Base-by-base conservation (phyloP, 2,888 invertebrate species). In the Yponomeuta malinellus region DNA sequence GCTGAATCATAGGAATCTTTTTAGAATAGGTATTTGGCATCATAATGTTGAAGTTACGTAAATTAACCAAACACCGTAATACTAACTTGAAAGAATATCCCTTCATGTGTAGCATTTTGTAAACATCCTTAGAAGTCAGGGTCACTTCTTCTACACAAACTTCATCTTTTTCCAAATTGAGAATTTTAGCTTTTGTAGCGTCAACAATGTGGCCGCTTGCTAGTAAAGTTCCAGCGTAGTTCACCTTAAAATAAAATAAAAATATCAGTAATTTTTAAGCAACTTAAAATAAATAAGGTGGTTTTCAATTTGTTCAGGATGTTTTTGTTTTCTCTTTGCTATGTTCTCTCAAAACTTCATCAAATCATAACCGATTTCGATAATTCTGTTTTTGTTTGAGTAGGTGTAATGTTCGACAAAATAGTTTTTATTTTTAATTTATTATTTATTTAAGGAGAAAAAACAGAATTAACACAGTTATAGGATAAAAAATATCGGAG, bases 41-140 rank as follows among this genome's bases (percentile, higher is more conserved):
- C 43, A n/a, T 65, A 48, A 65, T 15, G 29, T 29, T 63, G 4
- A 48, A 29, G 8, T 64, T 48, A 65, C 37, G 3, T 43, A 52
- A 66, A 29, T 43, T 23, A 8, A 64, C 12, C 52, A 48, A 31
- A 70, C 23, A 70, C 31, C 15, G 8, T 23, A 70, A 63, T 43
- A 71, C 78, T 74, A 75, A 83, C 82, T 71, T 78, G 70, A 78
- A 81, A 10, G 71, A 72, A 69, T 76, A 79, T 72, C 81, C 81
- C 74, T 74, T 77, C 10, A 77, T 48, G 31, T 76, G 74, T 74
- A 82, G 74, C 0, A 79, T 74, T 70, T 77, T 79, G 71, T 83
- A 83, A 23, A 81, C 70, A 48, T 81, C 82, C 63, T 78, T 70
- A 59, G 74, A 48, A 15, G 71, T 75, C 5, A 82, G 69, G 2